phyloP scores from a whole-genome alignment of 2,888 invertebrate genomes.

The Odontothrips loti region DNA sequence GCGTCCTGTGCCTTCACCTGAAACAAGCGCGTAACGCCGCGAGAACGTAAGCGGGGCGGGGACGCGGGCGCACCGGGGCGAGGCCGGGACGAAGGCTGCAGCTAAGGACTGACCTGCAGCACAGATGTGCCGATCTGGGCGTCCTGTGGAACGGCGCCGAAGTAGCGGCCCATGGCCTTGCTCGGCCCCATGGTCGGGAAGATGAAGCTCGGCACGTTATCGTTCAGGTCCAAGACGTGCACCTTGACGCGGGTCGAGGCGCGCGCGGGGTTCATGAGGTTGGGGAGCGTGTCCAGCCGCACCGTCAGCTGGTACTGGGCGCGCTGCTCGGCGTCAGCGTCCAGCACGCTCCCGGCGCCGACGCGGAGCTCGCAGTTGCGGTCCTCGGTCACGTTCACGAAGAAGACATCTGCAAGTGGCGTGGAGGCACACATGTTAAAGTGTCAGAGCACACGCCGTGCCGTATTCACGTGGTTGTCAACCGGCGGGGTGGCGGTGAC shows the following conservation, averaged over 20 bases:
- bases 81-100: too few relatives aligned
- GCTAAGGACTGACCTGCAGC: conserved; percentile 63
- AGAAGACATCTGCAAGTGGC: conserved; percentile 60
- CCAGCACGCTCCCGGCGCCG: conserved; percentile 60
- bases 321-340: conserved; percentile 77
- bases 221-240: conserved; percentile 81
- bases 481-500: too few relatives aligned
- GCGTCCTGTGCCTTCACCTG: conserved; percentile 83
- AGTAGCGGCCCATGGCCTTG: conserved; percentile 53
- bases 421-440: too few relatives aligned
- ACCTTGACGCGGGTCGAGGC: conserved; percentile 71
- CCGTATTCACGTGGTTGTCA: too few relatives aligned
- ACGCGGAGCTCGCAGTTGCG: conserved; percentile 78
- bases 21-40: conserved; percentile 69
- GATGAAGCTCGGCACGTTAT: conserved; percentile 78
- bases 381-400: conserved; percentile 67
- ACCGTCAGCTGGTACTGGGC: conserved; percentile 71
- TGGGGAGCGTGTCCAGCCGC: conserved; percentile 72
- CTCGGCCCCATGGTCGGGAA: conserved; percentile 66
- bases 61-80: too few relatives aligned
- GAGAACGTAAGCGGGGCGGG: conserved; percentile 43
- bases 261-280: conserved; percentile 71
- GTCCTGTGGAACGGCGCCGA: conserved; percentile 70
- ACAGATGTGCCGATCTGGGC: conserved; percentile 69
- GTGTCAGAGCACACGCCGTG: too few relatives aligned